A percentile compares a stretch with the other conserved stretches of the same genome.
Evolutionary conservation across 2,888 invertebrate species (phyloP).

Genomic region (Smittia sp.): DNA sequence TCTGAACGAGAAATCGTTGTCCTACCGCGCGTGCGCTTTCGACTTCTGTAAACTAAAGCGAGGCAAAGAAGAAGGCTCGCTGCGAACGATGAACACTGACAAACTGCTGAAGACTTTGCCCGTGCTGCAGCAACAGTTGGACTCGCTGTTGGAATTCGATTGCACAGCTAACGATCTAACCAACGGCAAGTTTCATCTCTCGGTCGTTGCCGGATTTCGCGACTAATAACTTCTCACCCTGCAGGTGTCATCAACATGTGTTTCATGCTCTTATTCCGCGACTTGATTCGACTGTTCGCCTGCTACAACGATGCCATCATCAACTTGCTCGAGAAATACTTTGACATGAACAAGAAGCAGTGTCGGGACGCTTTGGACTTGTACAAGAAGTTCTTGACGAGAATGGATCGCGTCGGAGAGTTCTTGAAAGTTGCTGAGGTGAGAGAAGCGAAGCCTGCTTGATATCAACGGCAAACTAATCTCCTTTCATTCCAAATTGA

Average conservation of each 20-base stretch:
- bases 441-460: constrained; percentile 43
- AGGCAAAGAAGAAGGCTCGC: constrained; percentile 95
- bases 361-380: constrained; percentile 96
- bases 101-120: constrained; percentile 96
- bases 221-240: constrained; percentile 12
- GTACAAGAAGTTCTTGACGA: constrained; percentile 96
- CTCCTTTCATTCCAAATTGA: neutral
- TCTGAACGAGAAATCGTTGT: constrained; percentile 97
- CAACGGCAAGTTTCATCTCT: constrained; percentile 59
- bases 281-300: constrained; percentile 97
- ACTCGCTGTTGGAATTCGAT: constrained; percentile 94
- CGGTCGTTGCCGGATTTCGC: neutral
- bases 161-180: constrained; percentile 94
- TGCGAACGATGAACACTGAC: constrained; percentile 96
- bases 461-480: neutral
- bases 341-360: constrained; percentile 99
- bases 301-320: constrained; percentile 99
- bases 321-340: constrained; percentile 97
- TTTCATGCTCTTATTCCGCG: constrained; percentile 98
- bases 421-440: constrained; percentile 86
- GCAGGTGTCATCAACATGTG: constrained; percentile 93
- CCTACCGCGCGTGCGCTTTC: constrained; percentile 97
- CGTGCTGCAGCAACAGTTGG: constrained; percentile 91
- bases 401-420: constrained; percentile 98
- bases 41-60: constrained; percentile 99